These are phyloP conservation scores for Caenorhabditis sinica DNA, from an alignment of 2,888 invertebrate genomes.

Conservation along the genomic window DNA sequence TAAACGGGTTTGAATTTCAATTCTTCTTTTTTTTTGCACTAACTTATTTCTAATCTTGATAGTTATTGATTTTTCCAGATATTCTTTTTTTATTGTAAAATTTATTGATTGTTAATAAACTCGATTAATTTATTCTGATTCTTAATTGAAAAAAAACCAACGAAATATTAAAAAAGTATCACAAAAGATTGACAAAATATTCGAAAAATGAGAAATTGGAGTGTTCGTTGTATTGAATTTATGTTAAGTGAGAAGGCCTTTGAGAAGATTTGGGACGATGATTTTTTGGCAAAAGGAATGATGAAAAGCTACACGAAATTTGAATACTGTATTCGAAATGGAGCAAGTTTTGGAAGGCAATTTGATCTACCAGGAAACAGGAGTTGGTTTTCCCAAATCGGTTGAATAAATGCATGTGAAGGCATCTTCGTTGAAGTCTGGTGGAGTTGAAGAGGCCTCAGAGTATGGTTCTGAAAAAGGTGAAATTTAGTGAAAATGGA, in stretches of 20 bases:
- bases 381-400: constrained; percentile 60
- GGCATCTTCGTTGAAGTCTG: constrained; percentile 57
- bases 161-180: constrained; percentile 20
- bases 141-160: background rate
- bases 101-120: constrained; percentile 26
- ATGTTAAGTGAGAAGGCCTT: constrained; percentile 33
- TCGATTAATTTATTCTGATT: constrained; percentile 22
- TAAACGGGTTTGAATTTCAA: constrained; percentile 31
- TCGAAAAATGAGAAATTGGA: background rate
- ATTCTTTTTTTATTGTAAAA: background rate
- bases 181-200: constrained; percentile 37
- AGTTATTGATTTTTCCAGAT: background rate
- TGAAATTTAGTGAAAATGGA: too few relatives aligned
- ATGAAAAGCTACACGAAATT: constrained; percentile 38
- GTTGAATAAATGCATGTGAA: constrained; percentile 65
- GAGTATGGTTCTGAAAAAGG: constrained; percentile 37
- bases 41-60: constrained; percentile 33
- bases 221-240: constrained; percentile 16
- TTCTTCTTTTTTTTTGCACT: constrained; percentile 2
- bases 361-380: constrained; percentile 54
- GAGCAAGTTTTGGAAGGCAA: background rate
- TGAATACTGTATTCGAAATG: constrained; percentile 1
- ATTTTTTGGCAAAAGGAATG: constrained; percentile 2
- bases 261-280: background rate
- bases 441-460: constrained; percentile 54